Conservation (phyloP, 1,140 invertebrate genomes). For the Trichomalopsis sarcophagae region DNA sequence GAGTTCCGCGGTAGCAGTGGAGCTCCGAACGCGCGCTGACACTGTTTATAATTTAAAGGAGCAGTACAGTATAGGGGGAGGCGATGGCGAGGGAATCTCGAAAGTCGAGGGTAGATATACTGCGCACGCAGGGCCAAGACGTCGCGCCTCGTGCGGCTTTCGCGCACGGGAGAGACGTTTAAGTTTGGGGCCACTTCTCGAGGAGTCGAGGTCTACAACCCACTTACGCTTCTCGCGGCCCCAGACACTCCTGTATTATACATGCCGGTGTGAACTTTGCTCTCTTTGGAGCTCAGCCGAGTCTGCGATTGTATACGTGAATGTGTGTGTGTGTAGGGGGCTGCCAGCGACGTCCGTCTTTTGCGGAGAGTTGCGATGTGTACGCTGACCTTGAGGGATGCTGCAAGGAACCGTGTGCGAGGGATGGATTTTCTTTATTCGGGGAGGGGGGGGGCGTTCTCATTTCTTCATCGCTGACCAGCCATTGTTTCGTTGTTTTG, state of each 20-base stretch:
- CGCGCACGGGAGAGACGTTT: not conserved
- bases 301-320: no score
- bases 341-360: no score
- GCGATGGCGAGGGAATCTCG: constrained; percentile 42
- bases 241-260: not conserved
- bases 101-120: constrained; percentile 28
- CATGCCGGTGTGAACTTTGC: not conserved
- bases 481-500: no score
- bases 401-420: no score
- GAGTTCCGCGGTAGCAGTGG: not conserved
- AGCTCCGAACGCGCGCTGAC: constrained; percentile 33
- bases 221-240: not conserved
- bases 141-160: constrained; percentile 1
- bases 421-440: no score
- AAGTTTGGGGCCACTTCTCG: not conserved
- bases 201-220: not conserved
- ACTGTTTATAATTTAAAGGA: constrained; percentile 67
- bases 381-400: no score
- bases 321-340: no score
- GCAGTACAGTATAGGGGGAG: not conserved
- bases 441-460: no score
- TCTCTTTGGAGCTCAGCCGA: not conserved
- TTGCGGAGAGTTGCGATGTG: no score
- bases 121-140: not conserved
- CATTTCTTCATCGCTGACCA: no score